Evolutionary conservation across 2,797 vertebrate species (phyloP).

Genomic region (Chanos chanos): DNA sequence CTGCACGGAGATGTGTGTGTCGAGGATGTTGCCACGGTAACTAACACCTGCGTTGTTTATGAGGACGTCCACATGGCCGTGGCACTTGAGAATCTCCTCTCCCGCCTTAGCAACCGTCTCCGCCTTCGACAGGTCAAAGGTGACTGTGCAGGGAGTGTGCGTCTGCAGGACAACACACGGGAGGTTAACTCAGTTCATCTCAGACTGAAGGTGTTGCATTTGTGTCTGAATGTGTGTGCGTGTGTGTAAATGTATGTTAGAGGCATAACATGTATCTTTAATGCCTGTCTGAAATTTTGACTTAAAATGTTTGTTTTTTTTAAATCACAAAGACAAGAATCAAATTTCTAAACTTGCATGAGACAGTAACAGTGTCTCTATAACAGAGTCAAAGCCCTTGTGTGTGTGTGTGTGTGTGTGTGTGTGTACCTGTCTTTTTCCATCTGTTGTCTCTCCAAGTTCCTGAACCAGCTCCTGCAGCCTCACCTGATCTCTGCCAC

Average conservation of each 20-base stretch:
- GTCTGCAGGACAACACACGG: constrained; percentile 56
- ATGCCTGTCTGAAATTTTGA: too few relatives aligned
- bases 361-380: background rate
- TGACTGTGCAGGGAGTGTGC: constrained; percentile 72
- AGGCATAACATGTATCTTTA: too few relatives aligned
- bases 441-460: constrained; percentile 56
- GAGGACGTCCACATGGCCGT: constrained; percentile 85
- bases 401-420: constrained; percentile 29
- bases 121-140: constrained; percentile 83
- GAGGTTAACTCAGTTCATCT: too few relatives aligned
- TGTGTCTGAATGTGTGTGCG: too few relatives aligned
- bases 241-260: too few relatives aligned
- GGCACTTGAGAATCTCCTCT: constrained; percentile 80
- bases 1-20: constrained; percentile 84
- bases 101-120: constrained; percentile 67
- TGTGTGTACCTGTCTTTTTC: constrained; percentile 51
- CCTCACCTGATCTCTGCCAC: constrained; percentile 78
- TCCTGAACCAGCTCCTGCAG: constrained; percentile 78
- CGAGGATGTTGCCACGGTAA: constrained; percentile 83
- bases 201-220: too few relatives aligned
- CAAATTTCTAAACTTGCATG: background rate
- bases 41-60: constrained; percentile 96
- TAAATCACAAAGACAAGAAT: too few relatives aligned
- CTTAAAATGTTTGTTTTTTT: too few relatives aligned
- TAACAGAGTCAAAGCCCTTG: background rate